Percentiles rank a stretch among this genome's conserved stretches.
Evolutionary conservation across 53 echinoderm and acorn worm genomes (phyloP).

Genomic region (Patiria pectinifera): DNA sequence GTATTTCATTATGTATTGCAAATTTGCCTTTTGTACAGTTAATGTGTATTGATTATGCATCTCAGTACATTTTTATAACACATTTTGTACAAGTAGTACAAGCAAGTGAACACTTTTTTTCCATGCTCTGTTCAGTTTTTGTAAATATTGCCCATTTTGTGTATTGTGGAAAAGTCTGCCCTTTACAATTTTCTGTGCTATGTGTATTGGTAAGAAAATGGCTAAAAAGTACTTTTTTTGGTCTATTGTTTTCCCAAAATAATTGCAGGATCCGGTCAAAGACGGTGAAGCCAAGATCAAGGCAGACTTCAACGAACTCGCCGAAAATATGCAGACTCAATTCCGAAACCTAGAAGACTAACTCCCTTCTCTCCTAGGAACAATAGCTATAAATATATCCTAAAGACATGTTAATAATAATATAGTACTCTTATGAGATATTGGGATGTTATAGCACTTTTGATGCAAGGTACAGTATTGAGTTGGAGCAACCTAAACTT

Average conservation of each 20-base stretch:
- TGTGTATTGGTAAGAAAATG: not conserved
- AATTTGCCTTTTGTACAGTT: too few species aligned
- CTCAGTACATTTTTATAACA: too few species aligned
- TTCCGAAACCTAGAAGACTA: slow-evolving; percentile 97
- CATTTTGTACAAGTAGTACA: too few species aligned
- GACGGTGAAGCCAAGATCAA: slow-evolving; percentile 99
- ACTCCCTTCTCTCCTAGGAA: not conserved
- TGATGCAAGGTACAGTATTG: not conserved
- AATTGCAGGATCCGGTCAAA: slow-evolving; percentile 90
- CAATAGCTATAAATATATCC: slow-evolving; percentile 14
- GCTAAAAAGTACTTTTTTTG: not conserved
- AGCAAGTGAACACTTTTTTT: too few species aligned
- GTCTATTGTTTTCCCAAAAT: not conserved
- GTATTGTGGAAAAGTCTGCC: too few species aligned
- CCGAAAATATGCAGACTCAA: slow-evolving; percentile 88
- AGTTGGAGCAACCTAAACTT: too few species aligned
- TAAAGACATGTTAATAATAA: not conserved
- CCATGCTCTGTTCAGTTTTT: too few species aligned
- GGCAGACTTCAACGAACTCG: slow-evolving; percentile 85
- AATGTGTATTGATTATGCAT: too few species aligned
- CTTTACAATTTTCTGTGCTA: too few species aligned
- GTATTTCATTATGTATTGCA: too few species aligned
- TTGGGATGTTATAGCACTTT: not conserved
- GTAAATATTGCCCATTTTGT: too few species aligned
- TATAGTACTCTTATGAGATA: not conserved